Percentiles rank a stretch among this genome's conserved stretches.
Evolutionary conservation across 2,113 vertebrate genomes (phyloP).

Genomic region (Sapajus apella): DNA sequence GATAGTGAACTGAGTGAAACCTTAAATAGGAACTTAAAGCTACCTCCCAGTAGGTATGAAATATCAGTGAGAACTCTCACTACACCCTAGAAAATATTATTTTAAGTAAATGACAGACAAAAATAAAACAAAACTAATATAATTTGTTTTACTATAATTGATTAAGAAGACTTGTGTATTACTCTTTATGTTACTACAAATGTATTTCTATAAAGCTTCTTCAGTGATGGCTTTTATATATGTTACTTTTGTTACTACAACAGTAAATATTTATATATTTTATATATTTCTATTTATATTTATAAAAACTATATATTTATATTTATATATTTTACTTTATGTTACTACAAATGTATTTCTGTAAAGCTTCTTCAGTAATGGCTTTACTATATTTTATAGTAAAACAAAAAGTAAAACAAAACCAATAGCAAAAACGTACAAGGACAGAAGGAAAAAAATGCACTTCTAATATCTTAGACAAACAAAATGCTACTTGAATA

Average conservation of each 20-base stretch:
- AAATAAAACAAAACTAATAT: constrained; percentile 4
- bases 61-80: not conserved
- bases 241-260: no score
- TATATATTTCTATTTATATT: no score
- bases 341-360: no score
- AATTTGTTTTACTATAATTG: not conserved
- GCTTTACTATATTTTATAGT: no score
- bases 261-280: no score
- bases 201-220: no score
- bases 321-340: no score
- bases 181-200: no score
- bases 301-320: no score
- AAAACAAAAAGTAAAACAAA: constrained; percentile 5
- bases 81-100: not conserved
- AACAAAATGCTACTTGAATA: not conserved
- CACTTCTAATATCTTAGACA: not conserved
- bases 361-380: no score
- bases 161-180: no score
- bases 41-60: not conserved
- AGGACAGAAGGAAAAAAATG: not conserved
- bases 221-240: no score
- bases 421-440: not conserved
- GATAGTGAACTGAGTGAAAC: not conserved
- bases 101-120: not conserved
- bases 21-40: not conserved